Evolutionary conservation across 2,888 invertebrate genomes (phyloP), one percentile per base, ranked within the genome.

Genomic region (Norana najaformis): DNA sequence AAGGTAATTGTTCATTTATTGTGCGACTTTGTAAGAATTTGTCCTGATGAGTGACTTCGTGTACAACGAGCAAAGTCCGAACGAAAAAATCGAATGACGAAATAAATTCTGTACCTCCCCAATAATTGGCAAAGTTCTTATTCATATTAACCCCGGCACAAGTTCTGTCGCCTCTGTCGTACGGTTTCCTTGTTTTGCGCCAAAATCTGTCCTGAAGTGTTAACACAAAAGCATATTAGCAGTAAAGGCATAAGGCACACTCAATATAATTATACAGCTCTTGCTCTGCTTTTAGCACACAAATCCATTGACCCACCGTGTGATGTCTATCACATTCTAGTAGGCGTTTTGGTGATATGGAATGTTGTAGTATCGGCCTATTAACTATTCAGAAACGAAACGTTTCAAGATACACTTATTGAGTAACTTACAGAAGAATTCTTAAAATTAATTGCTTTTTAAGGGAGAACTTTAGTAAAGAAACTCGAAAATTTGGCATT

Each of bases 191-290:
- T 18, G 88, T 38, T 34, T 88, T 88, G 34, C 47, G 39, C 88
- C 88, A 88, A 34, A 88, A 47, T 47, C 88, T 39, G 35, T 88
- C 88, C 88, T 88, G 85, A 36, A 85, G 35, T 23, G 69, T 69
- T n/a, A n/a, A n/a, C 69, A 69, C 13, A 69, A 69, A 69, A 13
- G 8, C n/a, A 0, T 69, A 69, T 6, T 8, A 69, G n/a, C 16
- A 69, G 69, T 1, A 69, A 69, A 69, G 13, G 30, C 11, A n/a
- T 69, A 6, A 0, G n/a, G 13, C 11, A n/a, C n/a, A n/a, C n/a
- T n/a, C n/a, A n/a, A n/a, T n/a, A n/a, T n/a, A n/a, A n/a, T n/a
- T n/a, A n/a, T 69, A 69, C 30, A 69, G 69, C 16, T 0, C 11
- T 69, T 8, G n/a, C 3, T n/a, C 47, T 23, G 4, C 47, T 23